phyloP scores from a whole-genome alignment of 2,888 invertebrate genomes.

The Ectobius pallidus region DNA sequence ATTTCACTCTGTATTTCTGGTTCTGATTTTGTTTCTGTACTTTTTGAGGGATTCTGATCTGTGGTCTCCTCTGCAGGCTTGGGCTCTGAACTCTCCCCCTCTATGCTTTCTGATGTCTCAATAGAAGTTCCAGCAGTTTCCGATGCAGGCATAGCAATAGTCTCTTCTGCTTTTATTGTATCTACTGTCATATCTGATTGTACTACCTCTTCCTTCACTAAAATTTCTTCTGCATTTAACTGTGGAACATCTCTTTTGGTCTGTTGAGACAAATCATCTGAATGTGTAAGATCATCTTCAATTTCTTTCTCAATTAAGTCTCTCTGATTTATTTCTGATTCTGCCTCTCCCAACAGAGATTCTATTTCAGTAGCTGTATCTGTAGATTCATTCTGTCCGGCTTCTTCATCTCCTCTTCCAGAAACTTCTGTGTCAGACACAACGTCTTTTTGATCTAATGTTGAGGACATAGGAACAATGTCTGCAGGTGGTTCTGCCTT shows the following conservation, averaged over 20 bases:
- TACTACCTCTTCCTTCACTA: neutral
- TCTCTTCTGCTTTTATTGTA: neutral
- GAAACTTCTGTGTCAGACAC: neutral
- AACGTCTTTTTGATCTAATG: neutral
- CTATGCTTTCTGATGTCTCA: no score
- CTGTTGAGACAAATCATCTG: no score
- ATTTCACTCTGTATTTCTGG: no score
- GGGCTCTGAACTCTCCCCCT: no score
- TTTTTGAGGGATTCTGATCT: no score
- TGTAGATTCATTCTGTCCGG: neutral
- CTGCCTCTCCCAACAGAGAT: no score
- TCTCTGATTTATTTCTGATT: no score
- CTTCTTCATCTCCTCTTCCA: neutral
- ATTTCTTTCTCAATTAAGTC: conserved; percentile 1
- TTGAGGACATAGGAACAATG: no score
- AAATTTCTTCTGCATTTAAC: neutral
- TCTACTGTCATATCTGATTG: neutral
- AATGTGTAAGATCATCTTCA: conserved; percentile 11
- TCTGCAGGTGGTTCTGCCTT: neutral
- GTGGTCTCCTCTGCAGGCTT: no score
- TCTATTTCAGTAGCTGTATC: conserved; percentile 31
- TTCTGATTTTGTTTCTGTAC: no score
- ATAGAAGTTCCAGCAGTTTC: no score
- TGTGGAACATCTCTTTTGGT: no score
- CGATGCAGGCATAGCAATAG: neutral